phyloP scores from a whole-genome alignment of 2,888 invertebrate genomes.

The Drosophila leonis region DNA sequence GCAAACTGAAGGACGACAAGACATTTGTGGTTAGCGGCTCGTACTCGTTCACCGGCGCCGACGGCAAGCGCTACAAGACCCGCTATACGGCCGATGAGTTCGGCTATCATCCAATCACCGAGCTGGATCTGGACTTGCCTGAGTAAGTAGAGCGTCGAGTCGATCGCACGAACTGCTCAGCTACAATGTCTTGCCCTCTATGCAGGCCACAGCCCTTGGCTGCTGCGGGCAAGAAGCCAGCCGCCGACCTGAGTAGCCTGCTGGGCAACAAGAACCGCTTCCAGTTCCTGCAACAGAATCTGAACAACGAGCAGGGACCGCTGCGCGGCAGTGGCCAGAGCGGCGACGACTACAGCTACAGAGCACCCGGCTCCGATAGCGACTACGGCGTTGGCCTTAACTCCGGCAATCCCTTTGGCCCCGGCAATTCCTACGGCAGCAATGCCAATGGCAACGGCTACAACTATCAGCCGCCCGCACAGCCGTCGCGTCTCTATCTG shows the following conservation, averaged over 20 bases:
- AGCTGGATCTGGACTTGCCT: constrained; percentile 84
- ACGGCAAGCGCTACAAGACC: constrained; percentile 85
- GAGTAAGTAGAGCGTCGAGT: constrained; percentile 70
- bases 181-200: background rate
- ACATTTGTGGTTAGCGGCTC: constrained; percentile 85
- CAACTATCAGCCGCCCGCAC: constrained; percentile 73
- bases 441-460: constrained; percentile 66
- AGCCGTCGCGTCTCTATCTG: constrained; percentile 73
- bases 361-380: constrained; percentile 17
- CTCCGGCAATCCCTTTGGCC: constrained; percentile 1
- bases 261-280: constrained; percentile 80
- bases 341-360: constrained; percentile 82
- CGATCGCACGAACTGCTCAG: background rate
- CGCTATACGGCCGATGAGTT: constrained; percentile 85
- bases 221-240: constrained; percentile 42
- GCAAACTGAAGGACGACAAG: constrained; percentile 84
- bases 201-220: constrained; percentile 69
- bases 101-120: constrained; percentile 85
- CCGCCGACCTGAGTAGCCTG: constrained; percentile 62
- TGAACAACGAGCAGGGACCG: constrained; percentile 74
- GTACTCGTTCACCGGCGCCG: constrained; percentile 85
- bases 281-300: constrained; percentile 83
- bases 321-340: constrained; percentile 81
- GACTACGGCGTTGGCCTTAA: background rate
- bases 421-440: constrained; percentile 24